Base-by-base conservation (phyloP, 2,888 invertebrate genomes). In the Aphidius colemani region DNA sequence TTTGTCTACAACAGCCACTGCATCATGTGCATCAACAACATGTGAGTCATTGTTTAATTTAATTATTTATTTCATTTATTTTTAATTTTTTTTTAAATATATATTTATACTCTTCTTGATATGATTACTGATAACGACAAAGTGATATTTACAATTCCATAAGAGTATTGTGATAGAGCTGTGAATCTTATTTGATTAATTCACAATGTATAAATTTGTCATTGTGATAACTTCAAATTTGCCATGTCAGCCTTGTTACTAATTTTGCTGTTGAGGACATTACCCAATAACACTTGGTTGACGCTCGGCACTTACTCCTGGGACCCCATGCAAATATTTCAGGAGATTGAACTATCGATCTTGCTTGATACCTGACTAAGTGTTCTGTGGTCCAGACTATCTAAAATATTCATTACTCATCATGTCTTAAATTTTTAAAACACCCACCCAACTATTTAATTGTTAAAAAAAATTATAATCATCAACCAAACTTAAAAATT, bases 11-110 rank as follows among this genome's bases (percentile, higher is more conserved):
- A 68, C 74, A 80, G 51, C 76, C 78, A 57, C 77, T 30, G 30
- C 30, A 30, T 30, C 30, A 30, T 30, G 30, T 30, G 0, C 30
- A 78, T 46, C 80, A 77, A 56, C 80, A 79, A 67, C 78, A 78
- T 73, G 78, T 78, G 69, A 74, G 76, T 70, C 49, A 10, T n/a
- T 40, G 30, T 40, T 10, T 13, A 39, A 39, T 9, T 30, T 11
- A 13, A 43, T 57, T 59, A 48, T 46, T 59, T 55, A 45, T 43
- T 45, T 18, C 30, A 56, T 43, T 30, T 56, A 30, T 44, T 50
- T 41, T 41, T 8, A 59, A 11, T 10, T 43, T 41, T 59, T 49
- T 43, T 43, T 43, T 50, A 1, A 18, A 9, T 7, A 7, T 7
- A 7, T 8, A 43, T 43, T 43, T 58, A 7, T 7, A 41, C 41